These are phyloP conservation scores for Anastrepha ludens DNA, from an alignment of 1,140 invertebrate species.

Conservation along the genomic window DNA sequence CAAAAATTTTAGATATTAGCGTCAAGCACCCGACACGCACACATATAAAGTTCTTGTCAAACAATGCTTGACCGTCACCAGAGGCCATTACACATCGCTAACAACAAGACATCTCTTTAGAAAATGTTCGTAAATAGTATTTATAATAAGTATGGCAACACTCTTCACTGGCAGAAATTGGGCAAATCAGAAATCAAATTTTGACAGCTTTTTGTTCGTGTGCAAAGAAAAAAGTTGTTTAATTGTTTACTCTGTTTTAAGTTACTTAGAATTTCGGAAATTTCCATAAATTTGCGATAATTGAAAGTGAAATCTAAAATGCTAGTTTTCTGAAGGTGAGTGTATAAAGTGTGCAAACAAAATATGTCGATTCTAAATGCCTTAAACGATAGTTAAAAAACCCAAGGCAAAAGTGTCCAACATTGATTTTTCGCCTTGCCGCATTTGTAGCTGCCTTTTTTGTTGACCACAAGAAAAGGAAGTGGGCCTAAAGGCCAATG, in stretches of 20 bases:
- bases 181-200: neutral
- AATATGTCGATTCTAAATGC: neutral
- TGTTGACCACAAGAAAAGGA: neutral
- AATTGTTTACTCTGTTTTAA: constrained; percentile 30
- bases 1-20: no score
- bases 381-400: neutral
- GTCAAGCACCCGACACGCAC: no score
- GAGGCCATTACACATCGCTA: no score
- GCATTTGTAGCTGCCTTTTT: neutral
- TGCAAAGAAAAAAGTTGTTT: neutral
- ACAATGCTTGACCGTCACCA: no score
- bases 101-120: no score
- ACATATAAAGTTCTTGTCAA: no score
- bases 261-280: neutral
- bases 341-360: neutral
- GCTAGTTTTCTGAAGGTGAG: constrained; percentile 10
- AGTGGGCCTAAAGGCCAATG: constrained; percentile 13
- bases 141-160: neutral
- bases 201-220: constrained; percentile 10
- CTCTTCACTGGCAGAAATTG: neutral
- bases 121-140: no score
- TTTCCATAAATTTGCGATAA: neutral
- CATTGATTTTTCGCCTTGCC: constrained; percentile 25
- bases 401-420: neutral
- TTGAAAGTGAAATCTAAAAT: neutral